Evolutionary conservation across 1,140 invertebrate genomes (phyloP), one percentile per base, ranked within the genome.

Genomic region (Rhyacophila brunnea): DNA sequence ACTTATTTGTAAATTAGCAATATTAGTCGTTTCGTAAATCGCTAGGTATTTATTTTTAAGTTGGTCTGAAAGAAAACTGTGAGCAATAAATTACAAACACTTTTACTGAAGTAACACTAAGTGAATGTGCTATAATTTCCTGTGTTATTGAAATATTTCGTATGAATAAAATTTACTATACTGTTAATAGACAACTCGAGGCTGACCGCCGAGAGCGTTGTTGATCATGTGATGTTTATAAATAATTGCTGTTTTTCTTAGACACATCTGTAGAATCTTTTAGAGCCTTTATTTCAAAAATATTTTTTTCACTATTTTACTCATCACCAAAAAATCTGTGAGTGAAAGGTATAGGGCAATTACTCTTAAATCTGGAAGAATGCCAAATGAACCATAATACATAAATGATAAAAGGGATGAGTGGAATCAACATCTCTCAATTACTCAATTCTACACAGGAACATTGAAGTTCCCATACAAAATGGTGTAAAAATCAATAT

Each of bases 21-120:
- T 64, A 64, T 64, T 64, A 64, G 62, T 20, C n/a, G 48, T 64
- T 64, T 64, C 53, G 43, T 60, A 64, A 64, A 64, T 60, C 58
- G 58, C 57, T 64, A 64, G 62, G 36, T 51, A 52, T 57, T 60
- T 60, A 64, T 56, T 51, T 64, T 60, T 63, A 63, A 60, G 57
- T 60, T 60, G 15, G 53, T 64, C 53, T 62, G 44, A 59, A 53
- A 35, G 40, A 55, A 64, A 55, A 60, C 48, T 48, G 51, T 58
- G 45, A 64, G 62, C 62, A 64, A 64, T 64, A 64, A 64, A 50
- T 53, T 28, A 48, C 13, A 53, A 48, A 60, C 45, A 53, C 44
- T 62, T 38, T 35, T 46, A 28, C 49, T 62, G 43, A 52, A 49
- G 23, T 48, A 6, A 55, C 56, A 59, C 49, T 58, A 58, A 55